These are phyloP conservation scores for Nephila pilipes DNA, from an alignment of 1,140 invertebrate genomes.

Conservation along the genomic window DNA sequence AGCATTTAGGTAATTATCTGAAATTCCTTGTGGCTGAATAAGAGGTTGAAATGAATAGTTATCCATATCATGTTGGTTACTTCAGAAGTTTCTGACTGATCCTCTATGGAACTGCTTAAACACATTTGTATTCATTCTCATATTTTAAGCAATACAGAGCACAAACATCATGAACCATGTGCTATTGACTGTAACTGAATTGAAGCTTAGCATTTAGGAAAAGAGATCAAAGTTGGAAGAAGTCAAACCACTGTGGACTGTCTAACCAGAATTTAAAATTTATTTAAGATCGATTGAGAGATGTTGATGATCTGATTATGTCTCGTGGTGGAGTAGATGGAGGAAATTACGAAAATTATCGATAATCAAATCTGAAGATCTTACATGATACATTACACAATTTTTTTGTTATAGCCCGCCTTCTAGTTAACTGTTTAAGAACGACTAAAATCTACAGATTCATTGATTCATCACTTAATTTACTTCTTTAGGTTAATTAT, in stretches of 20 bases:
- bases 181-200: background rate
- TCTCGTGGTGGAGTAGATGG: background rate
- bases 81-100: no score
- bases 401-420: background rate
- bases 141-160: no score
- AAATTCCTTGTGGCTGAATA: no score
- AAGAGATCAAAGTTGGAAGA: background rate
- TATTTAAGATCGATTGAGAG: background rate
- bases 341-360: background rate
- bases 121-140: no score
- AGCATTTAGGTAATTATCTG: no score
- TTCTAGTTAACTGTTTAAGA: background rate
- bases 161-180: no score
- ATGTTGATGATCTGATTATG: background rate
- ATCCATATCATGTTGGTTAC: no score
- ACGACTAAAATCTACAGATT: background rate
- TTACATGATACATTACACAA: slow-evolving; percentile 35
- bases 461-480: slow-evolving; percentile 6
- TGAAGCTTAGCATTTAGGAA: background rate
- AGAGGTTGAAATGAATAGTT: no score
- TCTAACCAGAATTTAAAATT: background rate
- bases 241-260: background rate
- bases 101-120: no score
- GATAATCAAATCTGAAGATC: slow-evolving; percentile 33
- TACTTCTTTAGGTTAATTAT: background rate